Evolutionary conservation across 2,113 vertebrate genomes (phyloP).

Genomic region (Vombatus ursinus): DNA sequence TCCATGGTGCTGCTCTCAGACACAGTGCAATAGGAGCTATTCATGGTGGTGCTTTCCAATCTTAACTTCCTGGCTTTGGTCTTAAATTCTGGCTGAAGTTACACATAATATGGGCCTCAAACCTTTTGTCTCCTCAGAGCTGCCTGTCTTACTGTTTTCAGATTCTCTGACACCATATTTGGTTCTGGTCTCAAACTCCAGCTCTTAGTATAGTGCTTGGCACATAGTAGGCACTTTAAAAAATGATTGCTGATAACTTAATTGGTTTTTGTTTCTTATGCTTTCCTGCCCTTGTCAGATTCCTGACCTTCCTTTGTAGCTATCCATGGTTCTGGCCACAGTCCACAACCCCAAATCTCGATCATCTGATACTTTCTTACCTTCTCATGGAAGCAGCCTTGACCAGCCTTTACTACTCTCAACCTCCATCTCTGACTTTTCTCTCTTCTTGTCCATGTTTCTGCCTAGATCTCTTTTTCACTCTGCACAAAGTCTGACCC

Average conservation of each 20-base stretch:
- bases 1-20: neutral
- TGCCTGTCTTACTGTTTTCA: neutral
- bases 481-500: neutral
- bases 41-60: neutral
- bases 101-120: neutral
- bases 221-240: neutral
- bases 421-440: neutral
- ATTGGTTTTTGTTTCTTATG: neutral
- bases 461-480: neutral
- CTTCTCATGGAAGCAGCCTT: neutral
- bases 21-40: neutral
- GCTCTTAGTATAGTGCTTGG: neutral
- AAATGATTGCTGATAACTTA: neutral
- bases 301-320: neutral
- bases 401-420: neutral
- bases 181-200: neutral
- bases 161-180: neutral
- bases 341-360: neutral
- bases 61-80: neutral
- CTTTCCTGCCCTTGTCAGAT: neutral
- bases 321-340: neutral
- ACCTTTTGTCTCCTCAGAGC: neutral
- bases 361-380: neutral
- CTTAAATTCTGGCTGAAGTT: neutral
- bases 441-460: neutral